Evolutionary conservation across 2,888 invertebrate species (phyloP), one percentile per base, ranked within the genome.

Genomic region (Drosophila mettleri): DNA sequence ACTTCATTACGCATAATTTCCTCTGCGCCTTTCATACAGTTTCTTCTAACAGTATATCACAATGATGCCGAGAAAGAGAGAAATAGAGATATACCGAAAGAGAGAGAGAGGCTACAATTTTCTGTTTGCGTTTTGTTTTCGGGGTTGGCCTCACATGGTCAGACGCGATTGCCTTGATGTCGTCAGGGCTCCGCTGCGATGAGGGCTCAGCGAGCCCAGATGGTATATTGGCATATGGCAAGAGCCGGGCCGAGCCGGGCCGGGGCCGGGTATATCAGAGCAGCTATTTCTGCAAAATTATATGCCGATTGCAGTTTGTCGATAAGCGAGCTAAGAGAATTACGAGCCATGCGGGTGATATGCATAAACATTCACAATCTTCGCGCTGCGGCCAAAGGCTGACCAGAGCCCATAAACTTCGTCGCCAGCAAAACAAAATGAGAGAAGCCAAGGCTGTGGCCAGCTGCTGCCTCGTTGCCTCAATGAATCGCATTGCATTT

Each of bases 1-100:
- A 84, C 86, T 84, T 84, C 88, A 84, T 84, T 84, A 84, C 88
- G 83, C 83, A 84, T 84, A 84, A 84, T 84, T 84, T 84, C 82
- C 83, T 85, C 77, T 48, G 70, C 68, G 52, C 69, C 85, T 75
- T 49, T 49, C 67, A 62, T 79, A 74, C 86, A 58, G 74, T 60
- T 77, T 62, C 67, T 53, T 60, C 49, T 66, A 34, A 34, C 34
- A 29, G 36, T 48, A 48, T 52, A 48, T 43, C 62, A 55, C 53
- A 80, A 69, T 86, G 83, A 84, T 72, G 72, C 59, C 52, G 61
- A 57, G 49, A 55, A 29, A 53, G 52, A 16, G 31, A 59, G 22
- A 14, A 12, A 16, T 22, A 16, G 9, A 7, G 55, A 39, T 3
- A 10, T 16, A 2, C 3, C 16, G 24, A 2, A 9, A 5, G 24